A percentile compares a stretch with the other conserved stretches of the same genome.
phyloP scores from a whole-genome alignment of 1,140 invertebrate genomes.

The Nylanderia fulva region DNA sequence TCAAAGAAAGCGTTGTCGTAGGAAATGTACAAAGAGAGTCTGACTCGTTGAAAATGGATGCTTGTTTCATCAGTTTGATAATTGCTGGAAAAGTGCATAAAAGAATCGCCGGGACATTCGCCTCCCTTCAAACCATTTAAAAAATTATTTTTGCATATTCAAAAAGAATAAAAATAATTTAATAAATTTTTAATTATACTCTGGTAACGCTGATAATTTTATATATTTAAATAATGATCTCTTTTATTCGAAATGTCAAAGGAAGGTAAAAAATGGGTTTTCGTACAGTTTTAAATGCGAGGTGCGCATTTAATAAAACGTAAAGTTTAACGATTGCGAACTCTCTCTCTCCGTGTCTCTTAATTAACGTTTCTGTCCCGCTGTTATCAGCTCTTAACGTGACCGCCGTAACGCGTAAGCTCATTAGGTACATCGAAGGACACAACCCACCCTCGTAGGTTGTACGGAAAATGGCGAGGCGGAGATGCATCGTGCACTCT shows the following conservation, averaged over 20 bases:
- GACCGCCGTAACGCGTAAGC: neutral
- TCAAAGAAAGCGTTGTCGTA: constrained; percentile 24
- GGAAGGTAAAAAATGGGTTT: no score
- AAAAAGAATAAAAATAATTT: no score
- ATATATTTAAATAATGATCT: no score
- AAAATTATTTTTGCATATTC: no score
- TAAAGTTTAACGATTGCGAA: neutral
- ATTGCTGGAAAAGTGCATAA: neutral
- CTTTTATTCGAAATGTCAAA: no score
- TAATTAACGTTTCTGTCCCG: constrained; percentile 12
- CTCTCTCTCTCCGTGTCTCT: neutral
- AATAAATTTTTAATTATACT: no score
- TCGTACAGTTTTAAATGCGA: neutral
- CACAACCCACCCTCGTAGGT: neutral
- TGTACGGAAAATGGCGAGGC: neutral
- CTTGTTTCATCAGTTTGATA: neutral
- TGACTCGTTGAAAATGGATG: constrained; percentile 21
- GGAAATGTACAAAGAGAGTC: constrained; percentile 19
- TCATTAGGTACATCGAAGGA: constrained; percentile 22
- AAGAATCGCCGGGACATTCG: no score
- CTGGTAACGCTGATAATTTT: no score
- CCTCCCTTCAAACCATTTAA: no score
- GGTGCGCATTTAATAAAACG: neutral
- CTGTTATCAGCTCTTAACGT: neutral
- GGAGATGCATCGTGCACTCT: neutral